Percentiles rank a stretch among this genome's conserved stretches.
Conservation (phyloP, 1,140 invertebrate species). For the Cherax quadricarinatus region DNA sequence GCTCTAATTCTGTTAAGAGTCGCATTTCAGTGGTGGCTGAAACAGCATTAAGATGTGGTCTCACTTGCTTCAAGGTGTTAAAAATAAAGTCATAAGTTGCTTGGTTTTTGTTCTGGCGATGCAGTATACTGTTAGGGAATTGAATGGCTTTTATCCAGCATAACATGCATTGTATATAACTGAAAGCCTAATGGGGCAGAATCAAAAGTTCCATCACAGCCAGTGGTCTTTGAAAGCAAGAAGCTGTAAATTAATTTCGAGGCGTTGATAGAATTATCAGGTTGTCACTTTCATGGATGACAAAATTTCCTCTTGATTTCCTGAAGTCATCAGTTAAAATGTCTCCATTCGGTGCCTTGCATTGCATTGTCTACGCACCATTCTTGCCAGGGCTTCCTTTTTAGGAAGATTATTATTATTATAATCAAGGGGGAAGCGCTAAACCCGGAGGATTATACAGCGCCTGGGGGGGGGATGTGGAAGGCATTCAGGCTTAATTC, state of each 20-base stretch:
- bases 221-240: slow-evolving; percentile 53
- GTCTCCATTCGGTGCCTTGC: slow-evolving; percentile 10
- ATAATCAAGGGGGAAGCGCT: too few species aligned
- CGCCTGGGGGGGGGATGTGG: too few species aligned
- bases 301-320: slow-evolving; percentile 31
- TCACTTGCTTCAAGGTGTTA: slow-evolving; percentile 42
- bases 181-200: slow-evolving; percentile 10
- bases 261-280: slow-evolving; percentile 26
- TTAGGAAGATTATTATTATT: too few species aligned
- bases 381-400: slow-evolving; percentile 37
- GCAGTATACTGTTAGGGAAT: slow-evolving; percentile 25
- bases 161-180: slow-evolving; percentile 27
- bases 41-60: slow-evolving; percentile 35
- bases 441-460: too few species aligned
- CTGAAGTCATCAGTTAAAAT: slow-evolving; percentile 32
- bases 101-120: background rate
- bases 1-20: background rate
- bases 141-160: slow-evolving; percentile 28
- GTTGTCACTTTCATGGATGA: slow-evolving; percentile 42
- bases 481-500: too few species aligned
- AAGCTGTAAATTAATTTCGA: slow-evolving; percentile 18
- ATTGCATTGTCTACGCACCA: slow-evolving; percentile 41
- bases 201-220: slow-evolving; percentile 46
- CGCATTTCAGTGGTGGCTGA: slow-evolving; percentile 3
- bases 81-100: slow-evolving; percentile 34